phyloP scores from a whole-genome alignment of 2,113 vertebrate species.

The Erythrolamprus reginae region DNA sequence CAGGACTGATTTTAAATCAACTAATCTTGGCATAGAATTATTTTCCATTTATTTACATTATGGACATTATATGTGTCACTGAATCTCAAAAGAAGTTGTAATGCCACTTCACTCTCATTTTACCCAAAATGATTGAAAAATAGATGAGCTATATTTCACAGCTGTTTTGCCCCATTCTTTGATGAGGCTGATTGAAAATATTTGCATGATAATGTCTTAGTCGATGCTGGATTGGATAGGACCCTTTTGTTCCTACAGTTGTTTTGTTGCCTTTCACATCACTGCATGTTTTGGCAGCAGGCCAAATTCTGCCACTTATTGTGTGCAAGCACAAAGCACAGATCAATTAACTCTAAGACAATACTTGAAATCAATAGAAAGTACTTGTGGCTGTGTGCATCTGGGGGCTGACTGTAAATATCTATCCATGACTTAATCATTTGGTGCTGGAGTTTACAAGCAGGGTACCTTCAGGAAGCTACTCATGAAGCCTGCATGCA shows the following conservation, averaged over 20 bases:
- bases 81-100: not conserved
- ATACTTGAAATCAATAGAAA: constrained; percentile 37
- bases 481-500: constrained; percentile 21
- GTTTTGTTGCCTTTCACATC: constrained; percentile 40
- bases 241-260: constrained; percentile 44
- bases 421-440: constrained; percentile 36
- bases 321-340: constrained; percentile 35
- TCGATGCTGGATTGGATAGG: constrained; percentile 45
- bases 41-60: not conserved
- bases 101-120: constrained; percentile 3
- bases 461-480: constrained; percentile 30
- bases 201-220: constrained; percentile 52
- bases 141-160: constrained; percentile 35
- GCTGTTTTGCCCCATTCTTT: constrained; percentile 38
- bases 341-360: constrained; percentile 34
- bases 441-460: constrained; percentile 17
- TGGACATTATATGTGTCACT: not conserved
- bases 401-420: constrained; percentile 41
- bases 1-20: not conserved
- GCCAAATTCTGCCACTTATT: constrained; percentile 48
- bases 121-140: not conserved
- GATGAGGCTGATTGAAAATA: constrained; percentile 30
- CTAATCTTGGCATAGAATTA: not conserved
- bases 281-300: constrained; percentile 15
- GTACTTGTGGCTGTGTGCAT: constrained; percentile 27